A percentile compares a stretch with the other conserved stretches of the same genome.
Evolutionary conservation across 2,113 vertebrate genomes (phyloP).

Genomic region (Regulus satrapa): DNA sequence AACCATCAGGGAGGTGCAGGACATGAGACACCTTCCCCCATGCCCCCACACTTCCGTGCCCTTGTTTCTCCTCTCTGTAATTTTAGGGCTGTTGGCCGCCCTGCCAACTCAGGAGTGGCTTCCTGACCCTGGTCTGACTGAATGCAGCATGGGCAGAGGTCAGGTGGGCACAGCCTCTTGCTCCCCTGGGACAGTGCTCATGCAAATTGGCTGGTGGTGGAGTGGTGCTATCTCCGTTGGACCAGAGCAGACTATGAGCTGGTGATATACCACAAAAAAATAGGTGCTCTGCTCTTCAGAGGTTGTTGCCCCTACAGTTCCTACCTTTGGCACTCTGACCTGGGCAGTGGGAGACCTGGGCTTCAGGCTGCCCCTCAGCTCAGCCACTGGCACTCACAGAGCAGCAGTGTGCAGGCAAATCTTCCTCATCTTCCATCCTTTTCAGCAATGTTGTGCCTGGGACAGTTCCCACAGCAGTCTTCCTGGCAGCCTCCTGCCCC

Average conservation of each 20-base stretch:
- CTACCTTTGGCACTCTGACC: background rate
- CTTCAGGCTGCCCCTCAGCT: background rate
- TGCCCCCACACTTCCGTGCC: background rate
- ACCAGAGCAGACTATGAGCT: background rate
- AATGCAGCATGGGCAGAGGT: background rate
- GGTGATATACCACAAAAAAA: rapidly evolving
- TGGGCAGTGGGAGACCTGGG: background rate
- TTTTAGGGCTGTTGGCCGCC: background rate
- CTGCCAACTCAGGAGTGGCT: rapidly evolving
- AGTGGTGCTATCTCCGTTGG: background rate
- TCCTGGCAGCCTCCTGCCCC: background rate
- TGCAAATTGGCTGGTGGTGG: background rate
- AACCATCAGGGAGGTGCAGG: background rate
- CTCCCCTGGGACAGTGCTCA: background rate
- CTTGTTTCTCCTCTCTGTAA: background rate
- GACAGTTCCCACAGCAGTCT: background rate
- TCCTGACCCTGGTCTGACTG: background rate
- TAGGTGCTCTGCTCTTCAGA: background rate
- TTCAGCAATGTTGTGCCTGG: rapidly evolving
- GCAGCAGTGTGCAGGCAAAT: rapidly evolving
- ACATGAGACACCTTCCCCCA: background rate
- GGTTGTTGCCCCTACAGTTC: background rate
- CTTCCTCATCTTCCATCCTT: background rate
- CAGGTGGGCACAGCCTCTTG: background rate
- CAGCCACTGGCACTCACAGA: background rate